Base-by-base conservation (phyloP, 2,888 invertebrate species). In the Rhagonycha fulva region DNA sequence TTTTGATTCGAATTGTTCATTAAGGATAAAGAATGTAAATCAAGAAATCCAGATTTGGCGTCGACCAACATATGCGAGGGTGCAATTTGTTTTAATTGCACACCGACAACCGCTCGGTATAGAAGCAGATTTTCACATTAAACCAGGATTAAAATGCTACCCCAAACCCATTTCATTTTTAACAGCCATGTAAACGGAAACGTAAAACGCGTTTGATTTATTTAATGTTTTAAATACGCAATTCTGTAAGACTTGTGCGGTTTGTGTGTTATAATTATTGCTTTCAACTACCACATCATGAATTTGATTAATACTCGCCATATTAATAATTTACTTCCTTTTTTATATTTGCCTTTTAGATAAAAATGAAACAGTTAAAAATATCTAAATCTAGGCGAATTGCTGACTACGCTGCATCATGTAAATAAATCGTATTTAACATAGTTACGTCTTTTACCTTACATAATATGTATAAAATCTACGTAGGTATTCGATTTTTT, bases 71-170 rank as follows among this genome's bases (percentile, higher is more conserved):
- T 78, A 76, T 76, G 78, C 70, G 78, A 71, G 76, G 68, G 74
- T 69, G 76, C 76, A 78, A 78, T 78, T 76, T 76, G 76, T 78
- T 78, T 78, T 78, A 78, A 78, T 78, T 78, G 78, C 78, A 76
- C 69, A 76, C 76, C 76, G 74, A 78, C 78, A 70, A 76, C 76
- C 72, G 74, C 66, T 72, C 74, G 71, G 70, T 69, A 70, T 63
- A 71, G 76, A 74, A 72, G 76, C 74, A 78, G 78, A 76, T 78
- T 78, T 70, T 76, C 78, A 76, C 78, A 78, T 78, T 78, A 78
- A 78, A 75, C 76, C 68, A 30, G 78, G 78, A 78, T 78, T 78
- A 78, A 78, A 78, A 78, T 78, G 74, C 78, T 75, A 76, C 74
- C 76, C 76, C 73, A 74, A 78, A 76, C 74, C 76, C 76, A 71